A percentile compares a stretch with the other conserved stretches of the same genome.
These are phyloP conservation scores for Ptychoptera contaminata DNA, from an alignment of 2,888 invertebrate genomes.

Conservation along the genomic window DNA sequence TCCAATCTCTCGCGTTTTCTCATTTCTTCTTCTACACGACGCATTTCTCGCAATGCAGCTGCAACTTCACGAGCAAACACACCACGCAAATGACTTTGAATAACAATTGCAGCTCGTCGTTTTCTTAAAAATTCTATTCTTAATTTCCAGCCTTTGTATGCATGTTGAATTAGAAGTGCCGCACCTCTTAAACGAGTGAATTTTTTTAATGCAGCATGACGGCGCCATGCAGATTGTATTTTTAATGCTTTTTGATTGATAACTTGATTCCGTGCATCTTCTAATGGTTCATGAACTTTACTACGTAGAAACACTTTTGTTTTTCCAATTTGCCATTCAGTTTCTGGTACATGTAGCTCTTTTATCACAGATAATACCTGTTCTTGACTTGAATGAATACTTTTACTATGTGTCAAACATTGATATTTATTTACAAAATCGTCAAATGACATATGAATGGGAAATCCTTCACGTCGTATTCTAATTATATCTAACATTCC, in stretches of 20 bases:
- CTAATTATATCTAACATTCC: constrained; percentile 89
- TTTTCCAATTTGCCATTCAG: constrained; percentile 80
- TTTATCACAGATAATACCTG: constrained; percentile 35
- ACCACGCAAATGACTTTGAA: constrained; percentile 73
- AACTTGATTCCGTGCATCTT: constrained; percentile 57
- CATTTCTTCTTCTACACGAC: constrained; percentile 73
- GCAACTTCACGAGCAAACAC: constrained; percentile 82
- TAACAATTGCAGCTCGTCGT: constrained; percentile 69
- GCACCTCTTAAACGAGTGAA: constrained; percentile 50
- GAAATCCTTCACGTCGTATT: constrained; percentile 79
- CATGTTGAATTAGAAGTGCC: constrained; percentile 61
- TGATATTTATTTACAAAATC: constrained; percentile 64
- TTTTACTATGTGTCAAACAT: constrained; percentile 37
- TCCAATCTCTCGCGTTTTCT: constrained; percentile 56
- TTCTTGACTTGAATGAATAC: constrained; percentile 16
- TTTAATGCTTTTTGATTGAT: constrained; percentile 51
- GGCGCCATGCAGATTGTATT: constrained; percentile 65
- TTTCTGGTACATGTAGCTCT: constrained; percentile 47
- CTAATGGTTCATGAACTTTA: constrained; percentile 69
- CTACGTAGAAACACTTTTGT: constrained; percentile 70
- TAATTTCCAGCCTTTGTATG: constrained; percentile 72
- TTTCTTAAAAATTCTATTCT: constrained; percentile 64
- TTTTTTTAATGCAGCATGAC: constrained; percentile 45
- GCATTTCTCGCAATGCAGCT: constrained; percentile 72
- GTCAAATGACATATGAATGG: constrained; percentile 63